phyloP scores from a whole-genome alignment of 2,113 vertebrate genomes.

The Lynx canadensis region DNA sequence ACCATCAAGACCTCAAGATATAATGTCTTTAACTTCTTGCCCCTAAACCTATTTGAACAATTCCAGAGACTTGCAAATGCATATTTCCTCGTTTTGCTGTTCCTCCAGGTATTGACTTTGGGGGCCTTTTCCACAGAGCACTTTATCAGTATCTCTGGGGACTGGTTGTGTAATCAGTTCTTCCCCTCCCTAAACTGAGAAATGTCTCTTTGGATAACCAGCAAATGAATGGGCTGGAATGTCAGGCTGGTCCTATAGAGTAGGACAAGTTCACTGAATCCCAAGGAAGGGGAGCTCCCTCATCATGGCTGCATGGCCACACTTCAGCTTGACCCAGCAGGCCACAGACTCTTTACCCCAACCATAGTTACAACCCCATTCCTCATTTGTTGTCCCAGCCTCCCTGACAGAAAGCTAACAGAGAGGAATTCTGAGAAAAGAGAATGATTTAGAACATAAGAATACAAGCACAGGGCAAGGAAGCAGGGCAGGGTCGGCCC shows the following conservation, averaged over 20 bases:
- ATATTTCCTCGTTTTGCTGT: conserved; percentile 94
- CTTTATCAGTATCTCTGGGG: background rate
- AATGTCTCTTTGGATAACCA: background rate
- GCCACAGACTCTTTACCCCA: background rate
- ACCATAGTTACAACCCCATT: background rate
- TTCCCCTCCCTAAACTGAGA: background rate
- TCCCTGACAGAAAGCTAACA: background rate
- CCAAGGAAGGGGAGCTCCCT: background rate
- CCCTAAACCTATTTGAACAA: conserved; percentile 97
- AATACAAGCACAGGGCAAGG: background rate
- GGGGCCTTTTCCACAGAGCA: background rate
- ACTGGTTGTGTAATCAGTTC: background rate
- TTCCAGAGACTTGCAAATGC: conserved; percentile 96
- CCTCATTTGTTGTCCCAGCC: background rate
- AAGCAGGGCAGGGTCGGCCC: background rate
- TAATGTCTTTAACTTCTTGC: conserved; percentile 94
- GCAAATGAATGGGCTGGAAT: background rate
- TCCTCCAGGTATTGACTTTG: conserved; percentile 90
- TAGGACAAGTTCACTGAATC: background rate
- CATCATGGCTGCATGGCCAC: background rate
- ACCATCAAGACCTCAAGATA: conserved; percentile 97
- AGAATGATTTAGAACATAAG: background rate
- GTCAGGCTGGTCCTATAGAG: background rate
- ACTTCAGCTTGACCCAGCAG: background rate
- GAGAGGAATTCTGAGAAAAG: background rate